Conservation (phyloP, 1,140 invertebrate species). For the Bombus sylvicola region DNA sequence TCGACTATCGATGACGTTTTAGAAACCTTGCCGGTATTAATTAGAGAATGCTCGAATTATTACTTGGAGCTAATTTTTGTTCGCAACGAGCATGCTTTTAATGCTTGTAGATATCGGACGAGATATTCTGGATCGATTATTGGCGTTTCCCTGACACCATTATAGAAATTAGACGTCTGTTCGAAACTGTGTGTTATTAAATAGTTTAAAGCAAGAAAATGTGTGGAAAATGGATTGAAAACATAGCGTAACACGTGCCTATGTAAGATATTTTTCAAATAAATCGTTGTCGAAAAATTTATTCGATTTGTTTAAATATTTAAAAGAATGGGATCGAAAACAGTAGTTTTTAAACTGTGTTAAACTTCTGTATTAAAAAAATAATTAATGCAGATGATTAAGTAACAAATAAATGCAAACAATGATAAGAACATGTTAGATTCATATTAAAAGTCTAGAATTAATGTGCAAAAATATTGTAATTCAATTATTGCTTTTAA, state of each 20-base stretch:
- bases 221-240: not conserved
- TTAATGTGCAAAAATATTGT: too few relatives aligned
- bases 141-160: not conserved
- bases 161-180: not conserved
- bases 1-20: conserved; percentile 45
- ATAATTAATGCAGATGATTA: not conserved
- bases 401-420: not conserved
- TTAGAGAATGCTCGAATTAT: conserved; percentile 27
- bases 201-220: not conserved
- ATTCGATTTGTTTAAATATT: too few relatives aligned
- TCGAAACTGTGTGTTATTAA: not conserved
- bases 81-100: not conserved
- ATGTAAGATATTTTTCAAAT: too few relatives aligned
- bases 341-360: not conserved
- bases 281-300: too few relatives aligned
- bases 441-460: too few relatives aligned
- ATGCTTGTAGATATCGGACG: not conserved
- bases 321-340: too few relatives aligned
- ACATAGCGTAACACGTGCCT: not conserved
- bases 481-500: not conserved
- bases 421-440: not conserved
- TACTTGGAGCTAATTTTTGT: conserved; percentile 4
- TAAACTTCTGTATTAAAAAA: not conserved
- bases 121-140: not conserved
- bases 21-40: conserved; percentile 12